Conservation (phyloP, 2,113 vertebrate genomes). For the Echinops telfairi region DNA sequence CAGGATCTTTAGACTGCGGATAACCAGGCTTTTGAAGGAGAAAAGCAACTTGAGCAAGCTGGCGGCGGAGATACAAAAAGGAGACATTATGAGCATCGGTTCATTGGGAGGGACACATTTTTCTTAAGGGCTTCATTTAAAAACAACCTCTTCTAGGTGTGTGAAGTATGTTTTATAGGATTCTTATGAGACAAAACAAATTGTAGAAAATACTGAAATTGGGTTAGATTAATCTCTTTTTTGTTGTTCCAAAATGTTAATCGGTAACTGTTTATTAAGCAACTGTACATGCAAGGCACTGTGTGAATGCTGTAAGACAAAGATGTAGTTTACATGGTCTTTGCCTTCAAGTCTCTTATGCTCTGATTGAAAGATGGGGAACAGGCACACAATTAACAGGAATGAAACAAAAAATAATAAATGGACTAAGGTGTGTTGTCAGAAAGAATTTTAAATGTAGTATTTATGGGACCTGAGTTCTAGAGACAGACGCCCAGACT, state of each 20-base stretch:
- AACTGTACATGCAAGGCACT: not conserved
- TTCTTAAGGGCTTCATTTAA: conserved; percentile 72
- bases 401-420: not conserved
- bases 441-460: not conserved
- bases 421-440: not conserved
- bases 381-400: not conserved
- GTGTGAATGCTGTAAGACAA: not conserved
- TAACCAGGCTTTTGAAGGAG: conserved; percentile 43
- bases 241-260: conserved; percentile 28
- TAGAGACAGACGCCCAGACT: not conserved
- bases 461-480: not conserved
- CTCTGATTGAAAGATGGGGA: conserved; percentile 12
- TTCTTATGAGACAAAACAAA: conserved; percentile 61
- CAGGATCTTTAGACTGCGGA: conserved; percentile 53
- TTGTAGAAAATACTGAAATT: conserved; percentile 62
- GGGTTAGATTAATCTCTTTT: conserved; percentile 56
- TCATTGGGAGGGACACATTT: conserved; percentile 63
- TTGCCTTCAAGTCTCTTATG: conserved; percentile 9
- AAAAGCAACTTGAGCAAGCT: conserved; percentile 21
- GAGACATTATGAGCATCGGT: conserved; percentile 43
- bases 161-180: conserved; percentile 57
- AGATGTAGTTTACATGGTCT: not conserved
- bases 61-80: conserved; percentile 56
- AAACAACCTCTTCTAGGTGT: conserved; percentile 75
- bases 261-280: conserved; percentile 54